A percentile compares a stretch with the other conserved stretches of the same genome.
phyloP scores from a whole-genome alignment of 2,888 invertebrate genomes.

The Apantesis nais region DNA sequence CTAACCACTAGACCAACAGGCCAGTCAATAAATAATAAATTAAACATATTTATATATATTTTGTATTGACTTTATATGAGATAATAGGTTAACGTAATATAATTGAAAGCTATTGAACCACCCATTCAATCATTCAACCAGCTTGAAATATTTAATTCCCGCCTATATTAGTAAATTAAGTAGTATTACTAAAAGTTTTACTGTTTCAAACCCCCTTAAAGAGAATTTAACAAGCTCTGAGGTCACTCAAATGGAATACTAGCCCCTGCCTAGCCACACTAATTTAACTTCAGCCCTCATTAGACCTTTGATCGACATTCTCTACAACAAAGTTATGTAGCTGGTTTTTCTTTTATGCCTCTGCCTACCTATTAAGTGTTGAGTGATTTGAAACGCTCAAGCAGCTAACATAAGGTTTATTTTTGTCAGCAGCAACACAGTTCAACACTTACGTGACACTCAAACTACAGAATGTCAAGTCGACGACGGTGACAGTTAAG shows the following conservation, averaged over 20 bases:
- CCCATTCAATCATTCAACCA: neutral
- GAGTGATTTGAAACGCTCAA: constrained; percentile 23
- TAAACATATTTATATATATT: neutral
- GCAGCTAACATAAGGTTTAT: constrained; percentile 29
- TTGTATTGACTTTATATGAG: neutral
- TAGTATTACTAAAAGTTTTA: constrained; percentile 12
- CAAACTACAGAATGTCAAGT: constrained; percentile 99
- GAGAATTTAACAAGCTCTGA: constrained; percentile 12
- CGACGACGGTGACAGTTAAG: constrained; percentile 98
- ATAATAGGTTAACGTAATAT: neutral
- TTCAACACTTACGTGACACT: constrained; percentile 98
- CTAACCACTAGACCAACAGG: too few relatives aligned
- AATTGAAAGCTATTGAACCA: neutral
- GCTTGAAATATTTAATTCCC: neutral
- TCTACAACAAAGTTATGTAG: constrained; percentile 26
- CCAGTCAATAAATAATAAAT: too few relatives aligned
- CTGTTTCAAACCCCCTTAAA: constrained; percentile 13
- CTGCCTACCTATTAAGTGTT: constrained; percentile 12
- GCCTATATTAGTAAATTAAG: neutral
- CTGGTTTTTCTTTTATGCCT: constrained; percentile 28
- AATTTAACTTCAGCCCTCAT: constrained; percentile 33
- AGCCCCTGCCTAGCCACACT: constrained; percentile 11
- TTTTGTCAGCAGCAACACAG: constrained; percentile 90
- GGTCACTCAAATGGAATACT: constrained; percentile 14
- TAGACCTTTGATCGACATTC: constrained; percentile 32